These are phyloP conservation scores for Pampusana beccarii DNA, from an alignment of 2,113 vertebrate species.

Conservation along the genomic window DNA sequence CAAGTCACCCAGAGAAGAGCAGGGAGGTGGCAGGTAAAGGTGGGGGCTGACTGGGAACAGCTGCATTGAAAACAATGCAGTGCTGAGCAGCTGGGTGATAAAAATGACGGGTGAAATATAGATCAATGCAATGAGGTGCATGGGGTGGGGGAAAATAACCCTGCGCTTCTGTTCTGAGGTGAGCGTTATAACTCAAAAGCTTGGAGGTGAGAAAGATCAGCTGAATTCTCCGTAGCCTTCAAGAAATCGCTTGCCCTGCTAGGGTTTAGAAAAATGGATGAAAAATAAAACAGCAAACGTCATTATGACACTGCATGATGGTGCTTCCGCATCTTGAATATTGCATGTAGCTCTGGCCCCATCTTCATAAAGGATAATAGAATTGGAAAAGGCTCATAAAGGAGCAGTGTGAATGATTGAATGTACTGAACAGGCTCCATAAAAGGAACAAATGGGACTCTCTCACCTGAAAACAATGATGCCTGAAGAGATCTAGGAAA, in stretches of 20 bases:
- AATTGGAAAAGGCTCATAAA: background rate
- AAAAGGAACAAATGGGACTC: background rate
- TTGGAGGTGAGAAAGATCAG: background rate
- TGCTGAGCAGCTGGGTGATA: fast-evolving
- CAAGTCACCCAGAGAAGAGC: background rate
- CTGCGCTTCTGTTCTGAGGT: background rate
- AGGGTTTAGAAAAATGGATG: background rate
- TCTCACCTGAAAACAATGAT: background rate
- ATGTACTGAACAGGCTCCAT: background rate
- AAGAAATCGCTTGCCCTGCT: background rate
- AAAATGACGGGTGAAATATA: background rate
- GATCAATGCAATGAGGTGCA: background rate
- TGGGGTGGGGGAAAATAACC: background rate
- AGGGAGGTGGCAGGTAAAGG: background rate
- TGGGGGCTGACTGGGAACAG: background rate
- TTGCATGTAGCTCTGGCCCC: background rate
- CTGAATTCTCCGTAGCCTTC: background rate
- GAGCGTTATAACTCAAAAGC: background rate
- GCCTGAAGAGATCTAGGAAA: background rate
- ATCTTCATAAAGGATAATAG: background rate
- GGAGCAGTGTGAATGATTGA: background rate
- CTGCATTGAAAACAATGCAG: background rate
- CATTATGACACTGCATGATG: background rate
- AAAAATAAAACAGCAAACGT: background rate
- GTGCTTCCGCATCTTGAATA: background rate